Percentiles rank a stretch among this genome's conserved stretches.
These are phyloP conservation scores for Limnothrissa miodon DNA, from an alignment of 2,113 vertebrate species.

Conservation along the genomic window DNA sequence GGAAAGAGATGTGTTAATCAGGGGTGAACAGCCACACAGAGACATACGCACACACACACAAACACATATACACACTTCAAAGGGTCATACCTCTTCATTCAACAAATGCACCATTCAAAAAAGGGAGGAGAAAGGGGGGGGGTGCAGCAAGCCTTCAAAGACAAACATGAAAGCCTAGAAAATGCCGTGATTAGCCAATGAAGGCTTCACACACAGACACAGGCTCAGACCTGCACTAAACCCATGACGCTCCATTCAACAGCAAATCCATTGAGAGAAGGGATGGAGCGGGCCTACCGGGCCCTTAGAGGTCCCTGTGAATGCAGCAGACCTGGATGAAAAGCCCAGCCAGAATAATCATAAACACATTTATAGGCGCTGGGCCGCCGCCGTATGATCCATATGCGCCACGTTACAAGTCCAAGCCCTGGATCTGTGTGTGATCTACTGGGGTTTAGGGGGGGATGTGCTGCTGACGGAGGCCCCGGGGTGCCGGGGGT, in stretches of 20 bases:
- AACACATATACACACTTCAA: not conserved
- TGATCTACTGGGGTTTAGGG: slow-evolving; percentile 16
- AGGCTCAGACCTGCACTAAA: not conserved
- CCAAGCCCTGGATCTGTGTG: not conserved
- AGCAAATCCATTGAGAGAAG: not conserved
- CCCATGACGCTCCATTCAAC: slow-evolving; percentile 6
- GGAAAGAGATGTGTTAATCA: slow-evolving; percentile 29
- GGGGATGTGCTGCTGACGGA: slow-evolving; percentile 5
- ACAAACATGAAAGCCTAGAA: not conserved
- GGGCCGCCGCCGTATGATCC: not conserved
- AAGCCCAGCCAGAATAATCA: not conserved
- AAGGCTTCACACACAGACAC: not conserved
- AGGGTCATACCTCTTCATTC: not conserved
- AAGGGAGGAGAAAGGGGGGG: not conserved
- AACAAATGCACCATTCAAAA: not conserved
- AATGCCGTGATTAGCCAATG: not conserved
- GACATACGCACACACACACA: not conserved
- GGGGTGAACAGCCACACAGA: not conserved
- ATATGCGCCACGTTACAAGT: slow-evolving; percentile 12
- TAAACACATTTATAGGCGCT: slow-evolving; percentile 27
- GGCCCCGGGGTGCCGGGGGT: not conserved
- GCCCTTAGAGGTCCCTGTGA: not conserved
- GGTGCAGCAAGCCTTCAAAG: not conserved
- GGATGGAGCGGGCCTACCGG: not conserved
- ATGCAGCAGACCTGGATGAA: not conserved